Base-by-base conservation (phyloP, 2,888 invertebrate genomes). In the Stenodera caucasica region DNA sequence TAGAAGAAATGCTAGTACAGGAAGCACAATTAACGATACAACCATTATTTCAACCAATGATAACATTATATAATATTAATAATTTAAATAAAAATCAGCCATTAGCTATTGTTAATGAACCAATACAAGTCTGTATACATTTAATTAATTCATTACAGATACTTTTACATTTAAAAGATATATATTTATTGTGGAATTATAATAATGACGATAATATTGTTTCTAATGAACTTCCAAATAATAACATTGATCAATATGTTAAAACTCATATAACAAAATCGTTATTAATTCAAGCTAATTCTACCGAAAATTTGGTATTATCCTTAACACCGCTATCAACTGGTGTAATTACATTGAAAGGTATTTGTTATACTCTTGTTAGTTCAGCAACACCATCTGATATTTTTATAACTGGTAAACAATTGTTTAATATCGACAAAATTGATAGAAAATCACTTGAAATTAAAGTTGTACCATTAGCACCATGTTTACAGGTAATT, bases 401-500 rank as follows among this genome's bases (percentile, higher is more conserved):
- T 52, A 80, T 84, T 26, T 79, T 80, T 49, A 84, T 89, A 62
- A 80, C 82, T 54, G 89, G 89, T 6, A 89, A 88, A 77, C 82
- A 87, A 69, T 65, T 82, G 29, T 83, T 85, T 63, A 73, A 78
- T 60, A 80, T 88, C 29, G 61, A 62, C 40, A 69, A 60, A 53
- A 55, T 40, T 29, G 56, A 52, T n/a, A 55, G 23, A 29, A 53
- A 29, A 35, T 29, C n/a, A 33, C 82, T 96, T 55, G 85, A 88
- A 67, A 87, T 95, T 58, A 86, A 85, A 65, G 85, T 96, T 54
- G 86, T 91, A 50, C 89, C 91, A 12, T 86, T 89, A 67, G 89
- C 94, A 64, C 94, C 96, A 0, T 89, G 90, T 72, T 82, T 96
- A 72, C 90, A 92, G 85, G 92, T 91, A 80, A 75, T 63, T n/a